Evolutionary conservation across 2,888 invertebrate species (phyloP).

Genomic region (Lasius fuliginosus): DNA sequence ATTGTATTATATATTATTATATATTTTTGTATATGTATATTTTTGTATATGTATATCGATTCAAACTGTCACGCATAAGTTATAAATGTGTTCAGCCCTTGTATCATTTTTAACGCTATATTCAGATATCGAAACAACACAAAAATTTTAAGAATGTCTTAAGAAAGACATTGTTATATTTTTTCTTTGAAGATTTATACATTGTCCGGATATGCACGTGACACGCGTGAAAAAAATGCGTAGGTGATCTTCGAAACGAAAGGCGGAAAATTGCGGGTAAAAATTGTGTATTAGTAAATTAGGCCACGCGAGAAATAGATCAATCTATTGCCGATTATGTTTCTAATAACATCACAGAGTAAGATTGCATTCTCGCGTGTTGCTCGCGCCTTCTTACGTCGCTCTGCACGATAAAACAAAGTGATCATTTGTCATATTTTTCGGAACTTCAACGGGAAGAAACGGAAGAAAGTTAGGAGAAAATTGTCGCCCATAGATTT

Average conservation of each 20-base stretch:
- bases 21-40: constrained; percentile 22
- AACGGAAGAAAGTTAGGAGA: not conserved
- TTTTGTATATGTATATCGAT: not conserved
- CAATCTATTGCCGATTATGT: constrained; percentile 20
- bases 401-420: not conserved
- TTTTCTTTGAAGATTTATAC: not conserved
- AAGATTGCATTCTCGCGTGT: constrained; percentile 12
- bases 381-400: not conserved
- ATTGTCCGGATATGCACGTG: not conserved
- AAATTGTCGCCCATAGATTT: not conserved
- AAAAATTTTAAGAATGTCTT: not conserved
- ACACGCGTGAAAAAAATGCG: constrained; percentile 2
- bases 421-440: not conserved
- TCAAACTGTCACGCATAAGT: not conserved
- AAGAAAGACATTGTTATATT: not conserved
- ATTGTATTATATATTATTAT: constrained; percentile 7
- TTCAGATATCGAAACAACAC: not conserved
- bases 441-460: not conserved
- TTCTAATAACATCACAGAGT: not conserved
- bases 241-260: not conserved
- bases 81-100: not conserved
- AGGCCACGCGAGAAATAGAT: constrained; percentile 11
- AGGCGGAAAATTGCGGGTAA: not conserved
- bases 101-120: constrained; percentile 17
- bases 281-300: not conserved